A percentile compares a stretch with the other conserved stretches of the same genome.
Conservation (phyloP, 2,888 invertebrate genomes). For the Orthosia cruda region DNA sequence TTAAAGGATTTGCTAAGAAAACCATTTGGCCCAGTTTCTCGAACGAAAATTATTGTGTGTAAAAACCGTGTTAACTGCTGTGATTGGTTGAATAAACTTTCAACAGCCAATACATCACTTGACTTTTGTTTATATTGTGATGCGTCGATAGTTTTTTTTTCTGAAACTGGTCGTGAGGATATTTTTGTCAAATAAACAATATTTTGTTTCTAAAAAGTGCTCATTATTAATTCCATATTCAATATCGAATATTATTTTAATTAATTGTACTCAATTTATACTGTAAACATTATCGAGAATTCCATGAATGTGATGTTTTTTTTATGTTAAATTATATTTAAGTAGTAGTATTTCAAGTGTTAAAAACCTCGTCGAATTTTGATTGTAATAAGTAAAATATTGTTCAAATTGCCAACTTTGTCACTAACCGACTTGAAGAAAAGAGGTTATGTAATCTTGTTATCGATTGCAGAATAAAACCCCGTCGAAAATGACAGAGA, state of each 20-base stretch:
- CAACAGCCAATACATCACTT: neutral
- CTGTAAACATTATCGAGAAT: slow-evolving; percentile 11
- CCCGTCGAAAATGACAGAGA: neutral
- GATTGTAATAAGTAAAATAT: neutral
- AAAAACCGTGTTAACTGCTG: neutral
- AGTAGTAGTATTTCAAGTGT: slow-evolving; percentile 22
- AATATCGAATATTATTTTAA: slow-evolving; percentile 1
- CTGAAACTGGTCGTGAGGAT: neutral
- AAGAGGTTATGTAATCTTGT: slow-evolving; percentile 5
- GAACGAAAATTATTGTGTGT: neutral
- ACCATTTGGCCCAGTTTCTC: neutral
- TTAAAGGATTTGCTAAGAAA: neutral
- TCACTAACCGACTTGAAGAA: neutral
- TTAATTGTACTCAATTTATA: slow-evolving; percentile 17
- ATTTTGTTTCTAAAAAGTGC: neutral
- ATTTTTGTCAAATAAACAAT: neutral
- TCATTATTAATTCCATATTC: neutral
- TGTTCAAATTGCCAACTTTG: slow-evolving; percentile 16
- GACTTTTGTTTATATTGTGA: neutral
- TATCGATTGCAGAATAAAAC: slow-evolving; percentile 31
- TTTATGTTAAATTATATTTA: slow-evolving; percentile 10
- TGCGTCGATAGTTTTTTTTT: too few relatives aligned
- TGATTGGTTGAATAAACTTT: neutral
- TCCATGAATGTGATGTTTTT: slow-evolving; percentile 36
- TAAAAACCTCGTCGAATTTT: neutral